Conservation (phyloP, 2,888 invertebrate genomes). For the Lasioglossum malachurum region DNA sequence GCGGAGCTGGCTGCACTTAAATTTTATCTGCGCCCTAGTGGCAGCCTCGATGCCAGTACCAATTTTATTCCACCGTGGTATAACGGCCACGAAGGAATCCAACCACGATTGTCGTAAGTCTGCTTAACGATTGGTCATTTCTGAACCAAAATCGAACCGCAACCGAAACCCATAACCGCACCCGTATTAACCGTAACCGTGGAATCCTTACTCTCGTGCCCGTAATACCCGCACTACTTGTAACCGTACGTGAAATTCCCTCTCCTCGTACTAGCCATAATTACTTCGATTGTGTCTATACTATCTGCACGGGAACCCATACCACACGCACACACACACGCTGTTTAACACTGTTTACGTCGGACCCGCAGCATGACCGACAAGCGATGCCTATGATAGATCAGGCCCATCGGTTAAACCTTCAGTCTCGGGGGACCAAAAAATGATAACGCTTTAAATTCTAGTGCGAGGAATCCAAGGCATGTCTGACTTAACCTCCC, state of each 20-base stretch:
- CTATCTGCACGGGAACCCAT: neutral
- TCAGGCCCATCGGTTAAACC: too few relatives aligned
- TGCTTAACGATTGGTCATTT: slow-evolving; percentile 5
- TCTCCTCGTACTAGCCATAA: neutral
- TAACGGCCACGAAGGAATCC: neutral
- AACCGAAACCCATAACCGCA: slow-evolving; percentile 9
- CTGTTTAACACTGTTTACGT: neutral
- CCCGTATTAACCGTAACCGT: slow-evolving; percentile 13
- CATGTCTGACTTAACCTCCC: neutral
- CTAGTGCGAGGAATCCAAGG: too few relatives aligned
- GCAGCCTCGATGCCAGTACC: neutral
- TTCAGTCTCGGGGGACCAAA: too few relatives aligned
- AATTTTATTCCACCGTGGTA: neutral
- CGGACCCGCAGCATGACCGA: neutral
- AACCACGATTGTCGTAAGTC: neutral
- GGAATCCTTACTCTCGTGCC: slow-evolving; percentile 12
- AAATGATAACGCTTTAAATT: too few relatives aligned
- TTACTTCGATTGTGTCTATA: neutral
- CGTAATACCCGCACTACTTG: slow-evolving; percentile 10
- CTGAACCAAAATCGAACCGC: neutral
- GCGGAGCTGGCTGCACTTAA: neutral
- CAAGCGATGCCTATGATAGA: neutral
- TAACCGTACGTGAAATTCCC: slow-evolving; percentile 8
- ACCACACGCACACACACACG: too few relatives aligned
- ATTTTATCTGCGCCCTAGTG: neutral